Percentiles rank a stretch among this genome's conserved stretches.
phyloP scores from a whole-genome alignment of 2,888 invertebrate species.

The Tenthredo scrophulariae region DNA sequence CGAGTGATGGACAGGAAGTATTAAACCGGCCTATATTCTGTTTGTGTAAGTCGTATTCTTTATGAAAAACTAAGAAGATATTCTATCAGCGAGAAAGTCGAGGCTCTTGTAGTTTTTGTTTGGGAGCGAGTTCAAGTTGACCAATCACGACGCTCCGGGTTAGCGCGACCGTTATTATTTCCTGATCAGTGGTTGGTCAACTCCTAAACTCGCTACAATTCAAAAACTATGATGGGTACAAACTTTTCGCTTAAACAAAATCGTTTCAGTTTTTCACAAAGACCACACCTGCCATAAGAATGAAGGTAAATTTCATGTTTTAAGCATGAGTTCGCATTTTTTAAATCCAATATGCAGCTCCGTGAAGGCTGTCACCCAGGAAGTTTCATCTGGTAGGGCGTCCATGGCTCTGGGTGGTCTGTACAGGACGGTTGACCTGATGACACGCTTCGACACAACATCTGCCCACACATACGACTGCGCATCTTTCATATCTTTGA shows the following conservation, averaged over 20 bases:
- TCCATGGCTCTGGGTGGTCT: conserved; percentile 88
- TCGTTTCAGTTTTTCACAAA: not conserved
- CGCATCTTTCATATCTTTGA: conserved; percentile 87
- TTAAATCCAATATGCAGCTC: conserved; percentile 76
- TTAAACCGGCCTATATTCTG: not conserved
- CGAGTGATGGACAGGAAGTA: not conserved
- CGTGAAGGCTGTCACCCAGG: conserved; percentile 82
- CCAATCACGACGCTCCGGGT: not conserved
- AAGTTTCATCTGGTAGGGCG: conserved; percentile 80
- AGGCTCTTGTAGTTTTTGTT: not conserved
- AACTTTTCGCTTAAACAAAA: not conserved
- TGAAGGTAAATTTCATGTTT: too few species aligned
- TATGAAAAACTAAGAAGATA: not conserved
- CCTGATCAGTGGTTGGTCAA: not conserved
- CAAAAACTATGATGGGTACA: not conserved
- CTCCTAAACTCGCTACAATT: not conserved
- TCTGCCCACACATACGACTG: conserved; percentile 87
- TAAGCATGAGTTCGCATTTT: not conserved
- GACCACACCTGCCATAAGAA: not conserved
- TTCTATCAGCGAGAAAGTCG: not conserved
- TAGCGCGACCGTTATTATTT: not conserved
- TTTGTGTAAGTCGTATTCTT: not conserved
- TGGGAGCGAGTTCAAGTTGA: not conserved
- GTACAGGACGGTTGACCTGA: conserved; percentile 82
- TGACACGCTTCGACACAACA: conserved; percentile 82